A percentile compares a stretch with the other conserved stretches of the same genome.
phyloP scores from a whole-genome alignment of 2,797 vertebrate species.

The Adelosebastes latens region DNA sequence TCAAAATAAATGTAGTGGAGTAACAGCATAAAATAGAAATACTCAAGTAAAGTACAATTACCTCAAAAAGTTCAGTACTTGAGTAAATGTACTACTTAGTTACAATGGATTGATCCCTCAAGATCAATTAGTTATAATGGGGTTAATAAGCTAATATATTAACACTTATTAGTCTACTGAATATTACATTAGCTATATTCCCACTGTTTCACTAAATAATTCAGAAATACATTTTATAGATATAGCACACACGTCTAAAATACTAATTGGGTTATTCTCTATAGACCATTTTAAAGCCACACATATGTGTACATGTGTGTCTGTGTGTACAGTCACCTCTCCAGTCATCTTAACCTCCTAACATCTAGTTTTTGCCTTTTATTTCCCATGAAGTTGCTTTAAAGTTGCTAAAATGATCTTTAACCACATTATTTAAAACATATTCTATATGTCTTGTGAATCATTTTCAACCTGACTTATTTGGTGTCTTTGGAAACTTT shows the following conservation, averaged over 20 bases:
- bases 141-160: background rate
- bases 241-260: background rate
- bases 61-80: too few relatives aligned
- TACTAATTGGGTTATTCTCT: too few relatives aligned
- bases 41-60: too few relatives aligned
- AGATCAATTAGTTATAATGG: background rate
- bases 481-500: background rate
- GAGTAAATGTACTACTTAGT: background rate
- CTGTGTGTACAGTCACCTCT: background rate
- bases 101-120: background rate
- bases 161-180: background rate
- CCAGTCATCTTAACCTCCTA: background rate
- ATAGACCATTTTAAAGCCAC: background rate
- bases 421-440: background rate
- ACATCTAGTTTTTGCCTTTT: background rate
- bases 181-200: background rate
- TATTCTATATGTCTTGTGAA: background rate
- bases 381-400: background rate
- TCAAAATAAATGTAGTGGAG: too few relatives aligned
- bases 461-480: background rate
- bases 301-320: background rate
- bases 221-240: background rate
- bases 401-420: background rate
- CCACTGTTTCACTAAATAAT: background rate
- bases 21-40: too few relatives aligned